A percentile compares a stretch with the other conserved stretches of the same genome.
These are phyloP conservation scores for fruit fly (Drosophila melanogaster) DNA, from an alignment of 1,140 invertebrate genomes.

Conservation along the genomic window Release_6_plus_ISO1_MT NT_033777.3:27709001-27709500, in stretches of 20 bases:
- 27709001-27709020: conserved; percentile 53
- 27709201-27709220: conserved; percentile 93
- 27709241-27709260: conserved; percentile 89
- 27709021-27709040: conserved; percentile 62
- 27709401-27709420: neutral
- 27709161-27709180: conserved; percentile 90
- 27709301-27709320: conserved; percentile 89
- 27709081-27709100: conserved; percentile 94
- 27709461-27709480: neutral
- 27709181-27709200: conserved; percentile 91
- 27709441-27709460: neutral
- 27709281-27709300: conserved; percentile 71
- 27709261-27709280: conserved; percentile 83
- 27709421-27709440: neutral
- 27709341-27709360: conserved; percentile 90
- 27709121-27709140: conserved; percentile 90
- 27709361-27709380: conserved; percentile 65
- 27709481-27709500: neutral
- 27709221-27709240: conserved; percentile 92
- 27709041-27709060: conserved; percentile 88
- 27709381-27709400: neutral
- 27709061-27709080: conserved; percentile 92
- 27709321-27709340: conserved; percentile 87
- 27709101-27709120: conserved; percentile 94
- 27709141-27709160: conserved; percentile 90